These are phyloP conservation scores for Chironomus tepperi DNA, from an alignment of 1,140 invertebrate genomes.

Conservation along the genomic window DNA sequence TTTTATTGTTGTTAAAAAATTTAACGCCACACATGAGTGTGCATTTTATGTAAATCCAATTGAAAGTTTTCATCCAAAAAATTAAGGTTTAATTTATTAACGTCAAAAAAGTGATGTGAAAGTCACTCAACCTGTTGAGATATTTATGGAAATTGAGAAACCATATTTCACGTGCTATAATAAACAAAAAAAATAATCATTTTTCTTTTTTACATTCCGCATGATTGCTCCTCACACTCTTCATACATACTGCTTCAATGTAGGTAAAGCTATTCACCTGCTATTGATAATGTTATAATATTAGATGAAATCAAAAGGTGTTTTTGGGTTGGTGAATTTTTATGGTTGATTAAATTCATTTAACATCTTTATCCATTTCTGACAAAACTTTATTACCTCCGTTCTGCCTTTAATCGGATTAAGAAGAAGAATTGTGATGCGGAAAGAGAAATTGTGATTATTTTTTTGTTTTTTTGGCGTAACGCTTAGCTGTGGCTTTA, in stretches of 20 bases:
- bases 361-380: too few species aligned
- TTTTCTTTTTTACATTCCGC: neutral
- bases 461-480: too few species aligned
- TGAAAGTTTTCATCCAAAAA: too few species aligned
- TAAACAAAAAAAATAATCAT: neutral
- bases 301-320: too few species aligned
- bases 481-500: too few species aligned
- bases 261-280: neutral
- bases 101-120: neutral
- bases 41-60: neutral
- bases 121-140: neutral
- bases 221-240: neutral
- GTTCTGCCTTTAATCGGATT: too few species aligned
- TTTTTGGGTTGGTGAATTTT: too few species aligned
- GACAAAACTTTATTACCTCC: too few species aligned
- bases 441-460: too few species aligned
- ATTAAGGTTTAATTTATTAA: neutral
- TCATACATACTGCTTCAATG: neutral
- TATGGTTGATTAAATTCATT: too few species aligned
- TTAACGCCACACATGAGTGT: neutral
- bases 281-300: neutral
- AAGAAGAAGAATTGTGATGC: too few species aligned
- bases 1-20: neutral
- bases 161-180: slow-evolving; percentile 1
- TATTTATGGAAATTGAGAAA: neutral